Conservation (phyloP, 1,140 invertebrate species). For the Panonychus citri region DNA sequence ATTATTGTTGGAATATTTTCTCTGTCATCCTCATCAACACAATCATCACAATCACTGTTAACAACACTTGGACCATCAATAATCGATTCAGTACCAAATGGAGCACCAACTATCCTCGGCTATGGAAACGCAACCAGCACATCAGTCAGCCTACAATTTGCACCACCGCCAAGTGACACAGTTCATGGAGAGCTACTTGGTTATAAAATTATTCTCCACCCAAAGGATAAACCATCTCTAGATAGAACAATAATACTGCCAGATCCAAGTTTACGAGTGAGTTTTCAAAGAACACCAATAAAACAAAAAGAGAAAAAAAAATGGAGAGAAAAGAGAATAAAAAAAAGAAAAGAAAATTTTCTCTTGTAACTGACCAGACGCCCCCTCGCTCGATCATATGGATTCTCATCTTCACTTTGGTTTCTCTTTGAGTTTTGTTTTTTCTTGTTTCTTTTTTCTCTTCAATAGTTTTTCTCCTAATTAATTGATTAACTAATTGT, state of each 20-base stretch:
- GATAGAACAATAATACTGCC: slow-evolving; percentile 14
- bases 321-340: too few relatives aligned
- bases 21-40: background rate
- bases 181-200: slow-evolving; percentile 55
- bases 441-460: background rate
- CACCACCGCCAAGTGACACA: slow-evolving; percentile 36
- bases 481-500: background rate
- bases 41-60: background rate
- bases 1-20: background rate
- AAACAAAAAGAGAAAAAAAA: too few relatives aligned
- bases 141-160: slow-evolving; percentile 43
- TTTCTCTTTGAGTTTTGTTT: too few relatives aligned
- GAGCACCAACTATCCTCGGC: slow-evolving; percentile 40
- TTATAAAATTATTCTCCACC: slow-evolving; percentile 26
- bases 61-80: too few relatives aligned
- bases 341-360: too few relatives aligned
- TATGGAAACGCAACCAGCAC: slow-evolving; percentile 44
- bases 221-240: slow-evolving; percentile 24
- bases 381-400: too few relatives aligned
- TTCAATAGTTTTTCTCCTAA: background rate
- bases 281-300: too few relatives aligned
- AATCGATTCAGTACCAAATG: slow-evolving; percentile 42
- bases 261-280: slow-evolving; percentile 13
- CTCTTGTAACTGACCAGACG: background rate
- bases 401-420: too few relatives aligned